These are phyloP conservation scores for Merodon equestris DNA, from an alignment of 2,888 invertebrate genomes.

Conservation along the genomic window DNA sequence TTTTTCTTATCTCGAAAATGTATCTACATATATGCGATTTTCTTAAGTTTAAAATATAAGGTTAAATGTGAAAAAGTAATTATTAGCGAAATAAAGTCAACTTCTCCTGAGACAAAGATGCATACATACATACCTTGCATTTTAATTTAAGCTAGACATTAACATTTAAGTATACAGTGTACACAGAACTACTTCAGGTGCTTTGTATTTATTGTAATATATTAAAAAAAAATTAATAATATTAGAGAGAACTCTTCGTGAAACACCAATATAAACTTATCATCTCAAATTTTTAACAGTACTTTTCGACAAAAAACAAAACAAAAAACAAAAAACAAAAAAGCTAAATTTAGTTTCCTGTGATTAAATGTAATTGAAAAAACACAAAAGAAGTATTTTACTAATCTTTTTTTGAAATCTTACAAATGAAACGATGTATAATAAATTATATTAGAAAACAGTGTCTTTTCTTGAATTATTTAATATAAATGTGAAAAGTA, in stretches of 20 bases:
- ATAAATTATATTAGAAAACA: constrained; percentile 53
- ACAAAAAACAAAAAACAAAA: constrained; percentile 32
- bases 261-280: constrained; percentile 51
- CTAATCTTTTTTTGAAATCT: constrained; percentile 65
- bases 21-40: too few species aligned
- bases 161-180: constrained; percentile 45
- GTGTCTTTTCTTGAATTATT: constrained; percentile 60
- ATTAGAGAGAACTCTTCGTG: constrained; percentile 38
- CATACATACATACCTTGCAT: too few species aligned
- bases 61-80: constrained; percentile 45
- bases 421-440: constrained; percentile 55
- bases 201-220: constrained; percentile 63
- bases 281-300: constrained; percentile 50
- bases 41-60: constrained; percentile 19
- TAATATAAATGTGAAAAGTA: constrained; percentile 61
- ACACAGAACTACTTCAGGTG: constrained; percentile 64
- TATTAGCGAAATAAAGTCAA: constrained; percentile 51
- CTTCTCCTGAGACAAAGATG: too few species aligned
- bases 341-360: constrained; percentile 65
- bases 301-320: not conserved
- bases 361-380: constrained; percentile 75
- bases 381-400: constrained; percentile 57
- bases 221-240: constrained; percentile 23
- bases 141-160: constrained; percentile 6
- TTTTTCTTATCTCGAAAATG: too few species aligned